Evolutionary conservation across 1,140 invertebrate species (phyloP).

Genomic region (Coboldia fuscipes): DNA sequence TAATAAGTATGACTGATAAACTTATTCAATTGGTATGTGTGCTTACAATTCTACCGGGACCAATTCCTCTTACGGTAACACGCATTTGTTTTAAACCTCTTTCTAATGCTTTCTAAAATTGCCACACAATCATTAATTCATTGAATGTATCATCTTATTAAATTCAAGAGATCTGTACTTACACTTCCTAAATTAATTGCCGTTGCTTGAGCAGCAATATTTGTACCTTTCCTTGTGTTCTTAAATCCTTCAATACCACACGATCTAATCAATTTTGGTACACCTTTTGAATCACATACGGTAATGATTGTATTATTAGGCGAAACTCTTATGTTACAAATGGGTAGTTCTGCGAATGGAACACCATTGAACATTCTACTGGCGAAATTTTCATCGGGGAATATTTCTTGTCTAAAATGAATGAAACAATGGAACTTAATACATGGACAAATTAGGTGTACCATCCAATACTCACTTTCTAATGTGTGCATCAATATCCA

Average conservation of each 20-base stretch:
- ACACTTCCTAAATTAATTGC: slow-evolving; percentile 54
- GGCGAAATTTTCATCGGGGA: slow-evolving; percentile 49
- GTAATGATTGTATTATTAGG: slow-evolving; percentile 74
- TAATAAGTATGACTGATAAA: slow-evolving; percentile 1
- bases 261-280: slow-evolving; percentile 34
- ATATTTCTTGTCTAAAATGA: slow-evolving; percentile 40
- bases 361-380: slow-evolving; percentile 53
- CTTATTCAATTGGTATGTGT: no score
- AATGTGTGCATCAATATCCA: slow-evolving; percentile 31
- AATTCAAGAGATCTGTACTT: slow-evolving; percentile 13
- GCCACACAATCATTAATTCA: not conserved
- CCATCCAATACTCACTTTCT: slow-evolving; percentile 12
- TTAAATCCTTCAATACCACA: slow-evolving; percentile 88
- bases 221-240: slow-evolving; percentile 85
- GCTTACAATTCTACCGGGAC: slow-evolving; percentile 70
- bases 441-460: not conserved
- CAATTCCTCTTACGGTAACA: slow-evolving; percentile 56
- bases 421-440: slow-evolving; percentile 6
- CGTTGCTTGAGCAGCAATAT: slow-evolving; percentile 85
- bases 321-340: slow-evolving; percentile 58
- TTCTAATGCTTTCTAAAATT: slow-evolving; percentile 46
- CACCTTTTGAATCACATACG: slow-evolving; percentile 42
- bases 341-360: slow-evolving; percentile 55
- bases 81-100: slow-evolving; percentile 49
- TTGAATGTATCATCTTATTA: not conserved